Evolutionary conservation across 2,113 vertebrate species (phyloP).

Genomic region (Bolborhynchus lineola): DNA sequence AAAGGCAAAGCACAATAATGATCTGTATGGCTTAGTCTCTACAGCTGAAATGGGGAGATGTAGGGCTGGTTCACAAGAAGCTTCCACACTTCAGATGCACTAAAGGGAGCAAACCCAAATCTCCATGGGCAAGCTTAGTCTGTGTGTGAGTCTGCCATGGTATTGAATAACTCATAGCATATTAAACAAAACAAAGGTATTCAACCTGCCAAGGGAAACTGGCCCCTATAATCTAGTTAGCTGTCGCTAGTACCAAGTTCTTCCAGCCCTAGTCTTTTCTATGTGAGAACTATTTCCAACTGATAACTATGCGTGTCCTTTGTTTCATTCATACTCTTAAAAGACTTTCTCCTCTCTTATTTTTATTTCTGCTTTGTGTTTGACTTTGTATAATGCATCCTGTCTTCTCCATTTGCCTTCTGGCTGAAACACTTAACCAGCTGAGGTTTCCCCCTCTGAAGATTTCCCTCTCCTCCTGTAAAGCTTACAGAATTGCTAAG

Average conservation of each 20-base stretch:
- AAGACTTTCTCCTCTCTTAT: neutral
- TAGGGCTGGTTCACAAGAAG: neutral
- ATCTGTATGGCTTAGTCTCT: neutral
- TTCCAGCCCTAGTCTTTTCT: neutral
- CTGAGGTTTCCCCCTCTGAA: neutral
- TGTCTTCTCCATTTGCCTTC: neutral
- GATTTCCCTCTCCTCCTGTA: neutral
- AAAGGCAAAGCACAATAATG: neutral
- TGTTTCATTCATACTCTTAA: neutral
- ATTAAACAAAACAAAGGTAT: neutral
- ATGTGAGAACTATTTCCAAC: neutral
- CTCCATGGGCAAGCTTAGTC: neutral
- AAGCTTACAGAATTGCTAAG: slow-evolving; percentile 28
- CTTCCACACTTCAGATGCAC: neutral
- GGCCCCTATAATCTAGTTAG: neutral
- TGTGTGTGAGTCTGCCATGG: fast-evolving
- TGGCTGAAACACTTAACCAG: neutral
- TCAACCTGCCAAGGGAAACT: neutral
- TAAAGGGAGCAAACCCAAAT: neutral
- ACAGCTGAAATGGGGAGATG: neutral
- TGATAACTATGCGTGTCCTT: neutral
- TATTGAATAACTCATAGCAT: neutral
- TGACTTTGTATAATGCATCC: neutral
- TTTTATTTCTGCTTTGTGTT: neutral
- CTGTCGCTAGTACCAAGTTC: neutral